Evolutionary conservation across 2,888 invertebrate species (phyloP).

Genomic region (Aspidiotus destructor): DNA sequence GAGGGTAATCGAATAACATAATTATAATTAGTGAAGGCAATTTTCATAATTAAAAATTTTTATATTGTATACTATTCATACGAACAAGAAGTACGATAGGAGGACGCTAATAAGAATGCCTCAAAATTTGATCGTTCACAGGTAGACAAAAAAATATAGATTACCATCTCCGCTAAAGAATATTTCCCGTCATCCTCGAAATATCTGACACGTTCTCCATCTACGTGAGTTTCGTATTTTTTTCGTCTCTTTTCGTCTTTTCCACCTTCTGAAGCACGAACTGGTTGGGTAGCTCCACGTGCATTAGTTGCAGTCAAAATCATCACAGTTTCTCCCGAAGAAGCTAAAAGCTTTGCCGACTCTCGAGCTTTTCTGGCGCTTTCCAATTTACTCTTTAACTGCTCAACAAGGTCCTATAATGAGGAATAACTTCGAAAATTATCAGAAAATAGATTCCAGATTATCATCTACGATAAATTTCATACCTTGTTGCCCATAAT

Average conservation of each 20-base stretch:
- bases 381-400: slow-evolving; percentile 66
- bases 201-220: slow-evolving; percentile 63
- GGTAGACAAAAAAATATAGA: too few relatives aligned
- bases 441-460: neutral
- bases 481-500: slow-evolving; percentile 68
- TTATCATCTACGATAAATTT: slow-evolving; percentile 22
- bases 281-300: slow-evolving; percentile 59
- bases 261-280: slow-evolving; percentile 41
- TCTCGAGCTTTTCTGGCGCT: slow-evolving; percentile 48
- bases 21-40: neutral
- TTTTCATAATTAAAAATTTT: too few relatives aligned
- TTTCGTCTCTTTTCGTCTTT: slow-evolving; percentile 46
- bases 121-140: neutral
- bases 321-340: slow-evolving; percentile 47
- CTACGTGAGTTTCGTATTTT: slow-evolving; percentile 59
- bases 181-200: slow-evolving; percentile 85
- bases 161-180: slow-evolving; percentile 70
- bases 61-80: too few relatives aligned
- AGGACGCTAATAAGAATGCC: too few relatives aligned
- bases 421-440: slow-evolving; percentile 13
- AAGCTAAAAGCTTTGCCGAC: slow-evolving; percentile 36
- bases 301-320: slow-evolving; percentile 59
- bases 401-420: slow-evolving; percentile 50
- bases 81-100: too few relatives aligned
- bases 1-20: slow-evolving; percentile 36